Evolutionary conservation across 2,113 vertebrate genomes (phyloP), one percentile per base, ranked within the genome.

Genomic region (Dasyornis broadbenti): DNA sequence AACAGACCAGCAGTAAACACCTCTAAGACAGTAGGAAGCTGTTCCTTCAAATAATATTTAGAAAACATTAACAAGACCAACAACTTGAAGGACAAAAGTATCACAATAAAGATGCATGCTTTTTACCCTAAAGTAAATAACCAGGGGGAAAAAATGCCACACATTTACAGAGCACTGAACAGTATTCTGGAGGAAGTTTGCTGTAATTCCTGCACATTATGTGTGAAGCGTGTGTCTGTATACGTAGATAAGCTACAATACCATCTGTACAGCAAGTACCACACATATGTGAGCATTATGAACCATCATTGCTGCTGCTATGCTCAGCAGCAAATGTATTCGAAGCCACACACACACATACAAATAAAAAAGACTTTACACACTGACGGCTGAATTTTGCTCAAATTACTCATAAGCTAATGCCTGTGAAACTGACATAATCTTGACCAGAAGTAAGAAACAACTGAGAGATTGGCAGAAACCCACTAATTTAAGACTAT

Each of bases 191-290:
- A 86, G 68, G 60, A 91, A 95, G 93, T 96, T 90, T 91, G 88
- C 91, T 82, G 64, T 71, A 91, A 96, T 95, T 92, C 83, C 82
- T 54, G 86, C 82, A 91, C 69, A 69, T 91, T 92, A 94, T 56
- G 79, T 65, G 92, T 35, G 69, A 93, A 73, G 89, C 5, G 18
- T 61, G 77, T 90, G 79, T 83, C 89, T 96, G 94, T 94, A 84
- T 78, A 89, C 89, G 92, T 2, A 86, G 75, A 82, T 64, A 92
- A 96, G 89, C 86, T 61, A 93, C 92, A 95, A 89, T 96, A 95
- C 92, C 95, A 94, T 96, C 90, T 95, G 94, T 42, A 86, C 57
- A 94, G 92, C 92, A 90, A 93, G 89, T 91, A 81, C 90, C 90
- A 95, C 90, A 95, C 92, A 95, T 91, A 89, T 96, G 94, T 50